Evolutionary conservation across 2,888 invertebrate genomes (phyloP), one percentile per base, ranked within the genome.

Genomic region (Tenthredo mesomela): DNA sequence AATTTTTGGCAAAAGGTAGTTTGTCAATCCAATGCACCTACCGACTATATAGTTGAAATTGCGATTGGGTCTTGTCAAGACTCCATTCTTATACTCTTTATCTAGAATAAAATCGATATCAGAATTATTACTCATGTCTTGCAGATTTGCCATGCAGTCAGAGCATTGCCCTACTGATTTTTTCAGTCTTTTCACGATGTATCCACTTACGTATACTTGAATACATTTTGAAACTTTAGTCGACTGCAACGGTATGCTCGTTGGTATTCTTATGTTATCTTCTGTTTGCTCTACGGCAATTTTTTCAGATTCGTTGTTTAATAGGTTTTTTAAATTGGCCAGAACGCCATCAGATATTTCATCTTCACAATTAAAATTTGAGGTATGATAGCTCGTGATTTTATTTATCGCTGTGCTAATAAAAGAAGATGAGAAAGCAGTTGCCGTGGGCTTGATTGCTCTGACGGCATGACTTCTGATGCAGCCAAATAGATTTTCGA

Each of bases 401-500:
- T 67, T 67, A 33, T 67, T 67, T 67, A 67, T 67, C 1, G 67
- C 33, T 33, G 67, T 67, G 29, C 67, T 67, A 33, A 33, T 33
- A 15, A 67, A 67, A 29, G 29, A 67, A 33, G 67, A 67, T 0
- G 67, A 15, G 10, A 67, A 67, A 5, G 67, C 67, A 67, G 33
- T 67, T 67, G 77, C 77, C 18, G 84, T 84, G 5, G 84, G 85
- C 25, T 85, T 84, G 4, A 15, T 70, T 25, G 73, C 77, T 18
- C 70, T 40, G 18, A 54, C n/a, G 3, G 29, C 61, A 18, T 77
- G 70, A 18, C 73, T 82, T 73, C 75, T 40, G 15, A 85, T 84
- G 21, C 73, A 77, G 0, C 85, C 85, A 33, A 85, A 84, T 10
- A 85, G 73, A 18, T 85, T 85, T 21, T 85, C 84, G 1, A 85